Evolutionary conservation across 2,113 vertebrate genomes (phyloP).

Genomic region (Pogonocichla stellata): DNA sequence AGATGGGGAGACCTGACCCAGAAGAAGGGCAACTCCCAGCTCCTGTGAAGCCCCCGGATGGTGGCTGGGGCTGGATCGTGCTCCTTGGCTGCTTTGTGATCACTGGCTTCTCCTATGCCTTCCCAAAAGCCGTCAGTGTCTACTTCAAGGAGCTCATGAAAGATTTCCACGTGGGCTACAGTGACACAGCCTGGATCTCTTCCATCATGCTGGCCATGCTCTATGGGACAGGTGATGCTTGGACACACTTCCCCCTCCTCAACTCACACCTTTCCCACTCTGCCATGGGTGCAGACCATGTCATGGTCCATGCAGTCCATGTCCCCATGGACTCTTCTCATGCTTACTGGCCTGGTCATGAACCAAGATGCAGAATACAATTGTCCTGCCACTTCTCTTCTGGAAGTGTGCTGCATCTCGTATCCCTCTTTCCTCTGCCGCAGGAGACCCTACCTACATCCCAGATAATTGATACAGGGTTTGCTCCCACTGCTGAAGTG

Average conservation of each 20-base stretch:
- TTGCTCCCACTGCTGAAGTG: background rate
- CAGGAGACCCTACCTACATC: background rate
- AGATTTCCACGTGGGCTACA: slow-evolving; percentile 79
- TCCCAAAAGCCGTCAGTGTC: slow-evolving; percentile 81
- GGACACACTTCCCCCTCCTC: background rate
- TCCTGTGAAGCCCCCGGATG: slow-evolving; percentile 69
- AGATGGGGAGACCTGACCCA: slow-evolving; percentile 64
- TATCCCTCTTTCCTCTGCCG: background rate
- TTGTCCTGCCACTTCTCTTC: background rate
- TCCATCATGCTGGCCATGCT: slow-evolving; percentile 83
- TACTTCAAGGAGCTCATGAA: slow-evolving; percentile 81
- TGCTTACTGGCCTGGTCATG: background rate
- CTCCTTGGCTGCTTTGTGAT: slow-evolving; percentile 77
- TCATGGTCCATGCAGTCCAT: background rate
- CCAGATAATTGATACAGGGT: background rate
- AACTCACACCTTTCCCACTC: background rate
- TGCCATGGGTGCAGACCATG: background rate
- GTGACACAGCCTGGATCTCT: slow-evolving; percentile 83
- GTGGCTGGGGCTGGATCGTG: slow-evolving; percentile 79
- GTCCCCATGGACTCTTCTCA: background rate
- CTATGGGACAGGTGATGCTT: slow-evolving; percentile 76
- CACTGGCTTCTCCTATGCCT: slow-evolving; percentile 80
- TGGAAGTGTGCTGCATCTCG: background rate
- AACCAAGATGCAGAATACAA: background rate
- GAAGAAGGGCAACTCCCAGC: slow-evolving; percentile 39